Conservation (phyloP, 2,113 vertebrate genomes). For the Danio rerio region DNA sequence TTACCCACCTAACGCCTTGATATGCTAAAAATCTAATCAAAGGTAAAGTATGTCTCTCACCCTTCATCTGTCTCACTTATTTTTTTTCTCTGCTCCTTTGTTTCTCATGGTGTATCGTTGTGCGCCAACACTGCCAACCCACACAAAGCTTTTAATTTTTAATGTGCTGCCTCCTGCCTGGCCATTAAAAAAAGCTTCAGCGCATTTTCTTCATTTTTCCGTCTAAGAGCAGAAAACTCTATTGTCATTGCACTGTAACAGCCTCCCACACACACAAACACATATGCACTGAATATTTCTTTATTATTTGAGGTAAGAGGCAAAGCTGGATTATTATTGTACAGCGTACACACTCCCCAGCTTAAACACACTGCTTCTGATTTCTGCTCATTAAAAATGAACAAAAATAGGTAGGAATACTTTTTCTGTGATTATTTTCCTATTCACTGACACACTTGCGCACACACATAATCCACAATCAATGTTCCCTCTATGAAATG, state of each 20-base stretch:
- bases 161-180: conserved; percentile 43
- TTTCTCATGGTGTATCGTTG: conserved; percentile 15
- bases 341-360: not conserved
- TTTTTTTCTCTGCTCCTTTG: not conserved
- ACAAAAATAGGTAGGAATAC: not conserved
- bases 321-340: conserved; percentile 14
- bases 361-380: conserved; percentile 17
- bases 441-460: not conserved
- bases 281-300: not conserved
- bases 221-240: conserved; percentile 19
- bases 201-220: conserved; percentile 42
- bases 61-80: not conserved
- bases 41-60: conserved; percentile 25
- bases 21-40: not conserved
- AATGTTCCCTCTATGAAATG: conserved; percentile 8
- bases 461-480: not conserved
- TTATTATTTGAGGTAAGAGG: not conserved
- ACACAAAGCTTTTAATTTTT: conserved; percentile 52
- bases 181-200: conserved; percentile 47
- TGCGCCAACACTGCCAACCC: conserved; percentile 37
- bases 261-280: conserved; percentile 17
- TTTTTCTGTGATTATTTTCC: conserved; percentile 14
- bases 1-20: conserved; percentile 39
- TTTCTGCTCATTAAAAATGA: conserved; percentile 37
- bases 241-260: conserved; percentile 33